Base-by-base conservation (phyloP, 2,888 invertebrate species). In the Bombylius major region DNA sequence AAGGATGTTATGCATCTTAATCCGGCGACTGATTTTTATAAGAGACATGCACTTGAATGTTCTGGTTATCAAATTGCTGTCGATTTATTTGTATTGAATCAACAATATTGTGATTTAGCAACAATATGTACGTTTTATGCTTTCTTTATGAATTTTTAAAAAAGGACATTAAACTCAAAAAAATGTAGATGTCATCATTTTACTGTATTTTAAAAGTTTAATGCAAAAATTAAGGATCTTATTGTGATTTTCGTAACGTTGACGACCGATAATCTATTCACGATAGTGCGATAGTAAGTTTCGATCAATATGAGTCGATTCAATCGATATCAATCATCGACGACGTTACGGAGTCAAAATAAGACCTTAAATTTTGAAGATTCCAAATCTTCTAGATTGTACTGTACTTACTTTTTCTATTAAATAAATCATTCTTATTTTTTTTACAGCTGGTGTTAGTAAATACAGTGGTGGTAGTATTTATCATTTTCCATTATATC, bases 21-120 rank as follows among this genome's bases (percentile, higher is more conserved):
- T 72, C 97, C 99, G 0, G 92, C 93, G 4, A 97, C 92, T 3
- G 99, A 99, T 75, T 99, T 97, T 77, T 95, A 95, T 77, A 99
- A 99, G 77, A 86, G 94, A 50, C 76, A 95, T 42, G 95, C 99
- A 0, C 75, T 99, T 51, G 97, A 99, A 72, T 98, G 97, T 74
- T 95, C 94, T 63, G 94, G 91, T 1, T 94, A 93, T 66, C 97
- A 98, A 73, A 84, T 97, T 53, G 92, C 95, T 7, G 91, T 98
- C 4, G 99, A 99, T 75, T 71, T 99, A 66, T 99, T 99, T 77
- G 76, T 97, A 60, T 77, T 99, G 58, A 95, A 92, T 73, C 85
- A 89, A 52, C 92, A 94, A 71, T 97, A 96, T 73, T 83, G 89
- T 50, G 99, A 99, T 76, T 76, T 99, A 58, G 93, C 98, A 8